phyloP scores from a whole-genome alignment of 2,888 invertebrate species.

The Halocaridina rubra region DNA sequence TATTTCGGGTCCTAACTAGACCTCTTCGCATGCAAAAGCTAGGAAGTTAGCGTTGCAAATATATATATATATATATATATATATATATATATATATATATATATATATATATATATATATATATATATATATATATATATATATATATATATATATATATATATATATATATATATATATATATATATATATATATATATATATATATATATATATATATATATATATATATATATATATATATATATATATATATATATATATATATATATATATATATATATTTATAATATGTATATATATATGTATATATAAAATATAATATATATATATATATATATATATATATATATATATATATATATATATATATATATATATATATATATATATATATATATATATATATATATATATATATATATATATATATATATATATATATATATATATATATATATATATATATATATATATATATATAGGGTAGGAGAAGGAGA shows the following conservation, averaged over 20 bases:
- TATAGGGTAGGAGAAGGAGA: too few relatives aligned
- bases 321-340: conserved; percentile 12
- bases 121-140: conserved; percentile 33
- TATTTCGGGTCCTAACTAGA: too few relatives aligned
- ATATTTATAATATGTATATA: not conserved
- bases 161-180: conserved; percentile 27
- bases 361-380: not conserved
- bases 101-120: conserved; percentile 35
- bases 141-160: conserved; percentile 24
- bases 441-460: too few relatives aligned
- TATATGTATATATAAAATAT: not conserved
- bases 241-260: conserved; percentile 13
- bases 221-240: conserved; percentile 7
- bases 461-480: too few relatives aligned
- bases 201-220: conserved; percentile 27
- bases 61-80: too few relatives aligned
- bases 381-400: not conserved
- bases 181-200: conserved; percentile 30
- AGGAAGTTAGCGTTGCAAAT: too few relatives aligned
- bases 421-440: not conserved
- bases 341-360: conserved; percentile 14
- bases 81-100: conserved; percentile 13
- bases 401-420: not conserved
- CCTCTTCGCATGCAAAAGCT: too few relatives aligned
- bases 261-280: conserved; percentile 4